These are phyloP conservation scores for Girardia tigrina DNA, from an alignment of 2,888 invertebrate genomes.

Conservation along the genomic window DNA sequence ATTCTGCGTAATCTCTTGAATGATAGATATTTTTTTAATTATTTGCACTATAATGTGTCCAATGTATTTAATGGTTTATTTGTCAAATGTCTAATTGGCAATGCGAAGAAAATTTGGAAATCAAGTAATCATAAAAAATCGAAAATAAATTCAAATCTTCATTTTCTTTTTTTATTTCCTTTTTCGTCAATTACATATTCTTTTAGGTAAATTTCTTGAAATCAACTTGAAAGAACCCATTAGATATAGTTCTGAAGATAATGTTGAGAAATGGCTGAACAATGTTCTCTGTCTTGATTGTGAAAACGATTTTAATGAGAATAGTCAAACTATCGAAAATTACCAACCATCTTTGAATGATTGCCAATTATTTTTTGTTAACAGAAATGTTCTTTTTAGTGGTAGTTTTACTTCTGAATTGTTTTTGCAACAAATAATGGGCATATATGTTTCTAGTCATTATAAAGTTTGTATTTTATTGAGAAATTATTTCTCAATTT, in stretches of 20 bases:
- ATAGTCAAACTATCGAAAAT: constrained; percentile 59
- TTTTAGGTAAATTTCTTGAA: constrained; percentile 43
- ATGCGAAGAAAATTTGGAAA: too few species aligned
- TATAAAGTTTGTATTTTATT: constrained; percentile 61
- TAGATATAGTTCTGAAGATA: constrained; percentile 68
- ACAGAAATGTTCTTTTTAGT: constrained; percentile 80
- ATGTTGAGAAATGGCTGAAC: constrained; percentile 78
- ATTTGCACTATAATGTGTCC: too few species aligned
- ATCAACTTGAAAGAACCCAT: constrained; percentile 77
- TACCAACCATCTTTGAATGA: constrained; percentile 68
- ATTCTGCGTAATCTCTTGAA: too few species aligned
- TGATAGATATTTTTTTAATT: too few species aligned
- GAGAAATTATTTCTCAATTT: background rate
- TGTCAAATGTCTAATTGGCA: too few species aligned
- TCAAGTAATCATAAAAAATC: too few species aligned
- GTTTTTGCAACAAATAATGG: constrained; percentile 76
- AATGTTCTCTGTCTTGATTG: constrained; percentile 78
- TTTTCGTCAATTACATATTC: too few species aligned
- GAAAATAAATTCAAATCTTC: too few species aligned
- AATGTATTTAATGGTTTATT: too few species aligned
- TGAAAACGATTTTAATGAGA: constrained; percentile 41
- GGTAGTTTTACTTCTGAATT: constrained; percentile 71
- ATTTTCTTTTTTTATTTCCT: too few species aligned
- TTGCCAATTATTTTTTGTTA: constrained; percentile 64
- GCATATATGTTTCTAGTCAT: constrained; percentile 88